These are phyloP conservation scores for Drosophila virilis DNA, from an alignment of 1,140 invertebrate species.

Conservation along the genomic window DNA sequence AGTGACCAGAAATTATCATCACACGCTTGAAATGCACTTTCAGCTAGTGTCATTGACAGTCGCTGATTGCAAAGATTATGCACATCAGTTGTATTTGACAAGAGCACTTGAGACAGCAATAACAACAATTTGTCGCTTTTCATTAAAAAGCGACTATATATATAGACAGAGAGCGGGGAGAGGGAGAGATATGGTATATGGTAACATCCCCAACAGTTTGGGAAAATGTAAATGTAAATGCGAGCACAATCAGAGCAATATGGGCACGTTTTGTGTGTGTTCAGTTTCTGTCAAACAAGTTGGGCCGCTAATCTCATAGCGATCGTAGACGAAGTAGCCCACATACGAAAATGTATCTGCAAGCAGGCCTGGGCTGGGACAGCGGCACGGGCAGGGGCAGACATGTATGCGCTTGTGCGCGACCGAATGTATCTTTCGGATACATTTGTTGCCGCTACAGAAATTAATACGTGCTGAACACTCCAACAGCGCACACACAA, in stretches of 20 bases:
- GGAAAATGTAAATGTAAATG: constrained; percentile 59
- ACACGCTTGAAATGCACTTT: constrained; percentile 2
- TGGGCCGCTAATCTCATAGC: constrained; percentile 61
- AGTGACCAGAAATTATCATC: not conserved
- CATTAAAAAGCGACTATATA: constrained; percentile 31
- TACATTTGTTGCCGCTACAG: constrained; percentile 70
- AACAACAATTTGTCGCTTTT: constrained; percentile 68
- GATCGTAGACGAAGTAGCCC: constrained; percentile 60
- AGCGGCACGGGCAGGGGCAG: not conserved
- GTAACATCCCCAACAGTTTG: constrained; percentile 1
- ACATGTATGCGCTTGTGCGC: constrained; percentile 58
- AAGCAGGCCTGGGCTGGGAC: not conserved
- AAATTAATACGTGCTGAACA: constrained; percentile 81
- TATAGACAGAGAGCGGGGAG: no score
- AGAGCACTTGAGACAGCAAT: constrained; percentile 60
- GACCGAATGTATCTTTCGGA: constrained; percentile 76
- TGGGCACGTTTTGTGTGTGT: constrained; percentile 48
- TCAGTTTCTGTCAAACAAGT: constrained; percentile 69
- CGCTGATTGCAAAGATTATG: constrained; percentile 24
- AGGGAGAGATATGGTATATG: not conserved
- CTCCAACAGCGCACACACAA: constrained; percentile 72
- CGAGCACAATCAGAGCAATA: constrained; percentile 51
- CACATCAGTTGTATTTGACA: constrained; percentile 32
- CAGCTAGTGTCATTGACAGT: constrained; percentile 32
- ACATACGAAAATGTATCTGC: constrained; percentile 34